Evolutionary conservation across 2,113 vertebrate genomes (phyloP).

Genomic region (Egretta garzetta): DNA sequence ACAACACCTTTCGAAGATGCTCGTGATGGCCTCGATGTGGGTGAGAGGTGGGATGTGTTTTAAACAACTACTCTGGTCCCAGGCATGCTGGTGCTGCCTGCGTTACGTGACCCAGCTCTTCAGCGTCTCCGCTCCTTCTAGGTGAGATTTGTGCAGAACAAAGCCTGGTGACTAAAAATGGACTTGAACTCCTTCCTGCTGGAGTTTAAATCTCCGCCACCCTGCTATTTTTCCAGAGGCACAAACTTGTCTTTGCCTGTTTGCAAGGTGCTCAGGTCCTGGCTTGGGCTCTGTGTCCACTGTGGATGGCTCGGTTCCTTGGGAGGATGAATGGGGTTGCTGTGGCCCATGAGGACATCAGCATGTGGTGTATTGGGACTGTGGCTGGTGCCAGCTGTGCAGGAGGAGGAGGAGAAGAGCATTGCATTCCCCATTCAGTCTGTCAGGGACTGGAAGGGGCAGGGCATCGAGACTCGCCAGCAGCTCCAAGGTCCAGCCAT

Average conservation of each 20-base stretch:
- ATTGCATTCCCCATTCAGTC: background rate
- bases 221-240: background rate
- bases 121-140: fast-evolving
- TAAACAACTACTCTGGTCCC: background rate
- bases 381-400: background rate
- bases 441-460: background rate
- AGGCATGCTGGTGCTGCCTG: background rate
- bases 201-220: background rate
- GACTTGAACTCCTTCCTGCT: background rate
- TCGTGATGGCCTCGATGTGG: fast-evolving
- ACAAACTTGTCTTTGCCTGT: background rate
- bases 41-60: background rate
- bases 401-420: background rate
- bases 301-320: fast-evolving
- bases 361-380: background rate
- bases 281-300: background rate
- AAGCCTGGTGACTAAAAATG: background rate
- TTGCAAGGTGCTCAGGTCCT: background rate
- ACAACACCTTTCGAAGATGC: background rate
- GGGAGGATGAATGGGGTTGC: background rate
- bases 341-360: background rate
- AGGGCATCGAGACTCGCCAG: background rate
- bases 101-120: background rate
- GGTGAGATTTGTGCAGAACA: background rate
- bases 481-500: fast-evolving